Evolutionary conservation across 2,113 vertebrate species (phyloP).

Genomic region (Tachuris rubrigastra): DNA sequence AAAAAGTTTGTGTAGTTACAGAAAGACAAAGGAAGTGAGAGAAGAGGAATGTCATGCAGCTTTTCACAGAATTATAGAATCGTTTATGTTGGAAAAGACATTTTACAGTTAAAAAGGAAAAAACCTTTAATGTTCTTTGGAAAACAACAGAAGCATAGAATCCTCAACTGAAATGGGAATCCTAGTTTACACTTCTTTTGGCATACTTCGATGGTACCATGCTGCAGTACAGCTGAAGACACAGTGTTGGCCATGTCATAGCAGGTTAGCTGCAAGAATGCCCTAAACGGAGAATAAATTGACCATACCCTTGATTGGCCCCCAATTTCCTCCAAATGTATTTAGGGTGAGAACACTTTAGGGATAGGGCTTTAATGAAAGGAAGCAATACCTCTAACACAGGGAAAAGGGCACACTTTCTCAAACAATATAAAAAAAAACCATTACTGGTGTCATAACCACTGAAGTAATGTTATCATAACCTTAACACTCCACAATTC

Average conservation of each 20-base stretch:
- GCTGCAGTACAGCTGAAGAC: background rate
- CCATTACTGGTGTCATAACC: background rate
- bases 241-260: background rate
- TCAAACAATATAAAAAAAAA: background rate
- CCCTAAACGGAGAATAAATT: background rate
- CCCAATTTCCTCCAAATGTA: background rate
- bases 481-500: background rate
- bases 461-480: background rate
- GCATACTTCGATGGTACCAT: background rate
- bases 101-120: background rate
- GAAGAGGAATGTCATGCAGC: background rate
- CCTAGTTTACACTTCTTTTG: background rate
- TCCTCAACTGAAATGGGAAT: background rate
- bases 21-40: background rate
- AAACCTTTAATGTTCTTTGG: background rate
- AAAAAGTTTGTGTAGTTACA: background rate
- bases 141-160: background rate
- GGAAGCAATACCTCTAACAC: background rate
- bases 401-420: background rate
- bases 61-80: background rate
- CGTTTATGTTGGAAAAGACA: background rate
- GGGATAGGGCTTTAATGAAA: background rate
- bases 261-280: background rate
- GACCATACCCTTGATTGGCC: rapidly evolving
- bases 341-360: background rate